Percentiles rank a stretch among this genome's conserved stretches.
phyloP scores from a whole-genome alignment of 2,888 invertebrate species.

The Rhamnusium bicolor region DNA sequence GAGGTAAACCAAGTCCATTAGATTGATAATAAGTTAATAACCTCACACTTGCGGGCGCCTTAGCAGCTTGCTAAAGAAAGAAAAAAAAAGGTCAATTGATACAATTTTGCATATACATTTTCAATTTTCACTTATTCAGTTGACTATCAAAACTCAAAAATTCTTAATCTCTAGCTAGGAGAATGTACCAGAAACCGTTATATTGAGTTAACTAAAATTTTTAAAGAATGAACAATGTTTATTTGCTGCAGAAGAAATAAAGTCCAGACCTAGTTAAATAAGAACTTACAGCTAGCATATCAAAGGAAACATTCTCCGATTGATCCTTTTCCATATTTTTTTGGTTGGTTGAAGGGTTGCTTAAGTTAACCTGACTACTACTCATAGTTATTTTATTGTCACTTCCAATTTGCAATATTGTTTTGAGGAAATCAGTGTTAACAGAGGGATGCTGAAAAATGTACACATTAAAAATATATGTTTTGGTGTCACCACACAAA shows the following conservation, averaged over 20 bases:
- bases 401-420: constrained; percentile 59
- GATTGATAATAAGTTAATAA: constrained; percentile 70
- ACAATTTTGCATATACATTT: no score
- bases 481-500: no score
- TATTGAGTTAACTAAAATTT: no score
- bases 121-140: no score
- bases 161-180: no score
- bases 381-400: not conserved
- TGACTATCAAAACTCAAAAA: no score
- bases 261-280: no score
- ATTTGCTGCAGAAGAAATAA: no score
- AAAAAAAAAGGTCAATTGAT: constrained; percentile 34
- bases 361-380: not conserved
- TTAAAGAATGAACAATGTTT: no score
- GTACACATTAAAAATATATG: not conserved
- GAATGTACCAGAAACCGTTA: no score
- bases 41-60: constrained; percentile 61
- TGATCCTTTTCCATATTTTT: not conserved
- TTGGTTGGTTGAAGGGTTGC: constrained; percentile 2
- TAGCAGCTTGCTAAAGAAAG: constrained; percentile 53
- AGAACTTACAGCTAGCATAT: constrained; percentile 53
- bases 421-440: constrained; percentile 61
- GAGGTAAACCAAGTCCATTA: constrained; percentile 69
- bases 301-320: constrained; percentile 45
- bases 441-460: constrained; percentile 44